Percentiles rank a stretch among this genome's conserved stretches.
Evolutionary conservation across 1,140 invertebrate species (phyloP).

Genomic region (Cotesia vestalis): DNA sequence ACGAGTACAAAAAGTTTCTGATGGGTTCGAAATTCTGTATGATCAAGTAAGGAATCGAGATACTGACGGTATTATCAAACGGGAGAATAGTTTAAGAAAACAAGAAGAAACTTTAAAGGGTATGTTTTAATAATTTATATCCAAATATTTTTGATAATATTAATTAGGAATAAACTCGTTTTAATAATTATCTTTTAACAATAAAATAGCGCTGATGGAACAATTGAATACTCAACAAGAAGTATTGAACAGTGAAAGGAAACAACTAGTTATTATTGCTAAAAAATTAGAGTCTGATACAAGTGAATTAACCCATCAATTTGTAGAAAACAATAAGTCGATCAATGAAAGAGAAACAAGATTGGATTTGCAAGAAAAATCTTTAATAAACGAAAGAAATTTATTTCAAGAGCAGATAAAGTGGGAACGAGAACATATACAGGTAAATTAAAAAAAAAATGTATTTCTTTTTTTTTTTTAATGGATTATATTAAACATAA

Average conservation of each 20-base stretch:
- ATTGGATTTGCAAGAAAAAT: slow-evolving; percentile 49
- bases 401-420: slow-evolving; percentile 56
- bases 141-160: neutral
- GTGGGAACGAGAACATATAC: slow-evolving; percentile 56
- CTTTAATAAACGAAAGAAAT: slow-evolving; percentile 54
- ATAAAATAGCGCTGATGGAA: slow-evolving; percentile 31
- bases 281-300: slow-evolving; percentile 49
- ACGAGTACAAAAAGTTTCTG: slow-evolving; percentile 50
- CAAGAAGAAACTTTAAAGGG: slow-evolving; percentile 54
- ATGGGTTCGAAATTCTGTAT: slow-evolving; percentile 46
- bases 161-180: slow-evolving; percentile 5
- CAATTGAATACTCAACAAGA: slow-evolving; percentile 51
- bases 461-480: slow-evolving; percentile 22
- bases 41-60: slow-evolving; percentile 50
- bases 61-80: slow-evolving; percentile 43
- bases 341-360: slow-evolving; percentile 50
- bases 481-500: slow-evolving; percentile 10
- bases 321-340: slow-evolving; percentile 49
- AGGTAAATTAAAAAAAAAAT: slow-evolving; percentile 42
- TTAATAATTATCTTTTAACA: slow-evolving; percentile 5
- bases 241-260: slow-evolving; percentile 46
- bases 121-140: slow-evolving; percentile 33
- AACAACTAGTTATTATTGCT: slow-evolving; percentile 49
- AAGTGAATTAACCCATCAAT: slow-evolving; percentile 47
- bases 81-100: slow-evolving; percentile 48